phyloP scores from a whole-genome alignment of 1,140 invertebrate species.

The Chrysoperla carnea region DNA sequence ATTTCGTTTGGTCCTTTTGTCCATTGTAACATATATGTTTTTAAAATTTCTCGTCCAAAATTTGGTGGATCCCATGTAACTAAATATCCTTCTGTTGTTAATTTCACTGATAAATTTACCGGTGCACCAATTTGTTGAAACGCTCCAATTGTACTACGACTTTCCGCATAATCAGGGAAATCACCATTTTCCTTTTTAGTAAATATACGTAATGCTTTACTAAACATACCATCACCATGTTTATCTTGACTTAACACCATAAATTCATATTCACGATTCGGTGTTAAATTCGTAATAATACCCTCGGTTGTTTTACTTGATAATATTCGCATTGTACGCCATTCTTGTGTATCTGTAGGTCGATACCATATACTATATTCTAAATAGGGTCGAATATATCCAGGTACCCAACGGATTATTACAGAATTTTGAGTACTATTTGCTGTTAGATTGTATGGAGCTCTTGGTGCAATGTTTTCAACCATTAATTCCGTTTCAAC shows the following conservation, averaged over 20 bases:
- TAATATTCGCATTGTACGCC: slow-evolving; percentile 52
- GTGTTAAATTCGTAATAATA: slow-evolving; percentile 55
- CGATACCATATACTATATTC: slow-evolving; percentile 77
- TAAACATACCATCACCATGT: slow-evolving; percentile 77
- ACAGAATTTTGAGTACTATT: slow-evolving; percentile 58
- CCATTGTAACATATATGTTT: slow-evolving; percentile 42
- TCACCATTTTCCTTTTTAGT: slow-evolving; percentile 40
- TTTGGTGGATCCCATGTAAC: slow-evolving; percentile 54
- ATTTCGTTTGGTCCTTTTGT: slow-evolving; percentile 33
- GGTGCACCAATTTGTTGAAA: slow-evolving; percentile 36
- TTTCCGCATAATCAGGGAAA: background rate
- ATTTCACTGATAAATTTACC: slow-evolving; percentile 40
- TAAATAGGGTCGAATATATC: slow-evolving; percentile 61
- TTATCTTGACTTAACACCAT: slow-evolving; percentile 79
- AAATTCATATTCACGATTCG: slow-evolving; percentile 73
- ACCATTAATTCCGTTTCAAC: slow-evolving; percentile 76
- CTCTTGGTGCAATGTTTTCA: slow-evolving; percentile 69
- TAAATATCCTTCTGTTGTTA: slow-evolving; percentile 41
- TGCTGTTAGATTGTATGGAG: slow-evolving; percentile 77
- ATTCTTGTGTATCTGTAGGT: slow-evolving; percentile 48
- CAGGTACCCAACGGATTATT: slow-evolving; percentile 71
- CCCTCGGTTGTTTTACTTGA: slow-evolving; percentile 54
- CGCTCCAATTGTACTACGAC: slow-evolving; percentile 1
- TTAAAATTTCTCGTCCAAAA: slow-evolving; percentile 32
- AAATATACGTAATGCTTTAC: slow-evolving; percentile 57